Conservation (phyloP, 2,888 invertebrate genomes). For the Endotricha flammealis region DNA sequence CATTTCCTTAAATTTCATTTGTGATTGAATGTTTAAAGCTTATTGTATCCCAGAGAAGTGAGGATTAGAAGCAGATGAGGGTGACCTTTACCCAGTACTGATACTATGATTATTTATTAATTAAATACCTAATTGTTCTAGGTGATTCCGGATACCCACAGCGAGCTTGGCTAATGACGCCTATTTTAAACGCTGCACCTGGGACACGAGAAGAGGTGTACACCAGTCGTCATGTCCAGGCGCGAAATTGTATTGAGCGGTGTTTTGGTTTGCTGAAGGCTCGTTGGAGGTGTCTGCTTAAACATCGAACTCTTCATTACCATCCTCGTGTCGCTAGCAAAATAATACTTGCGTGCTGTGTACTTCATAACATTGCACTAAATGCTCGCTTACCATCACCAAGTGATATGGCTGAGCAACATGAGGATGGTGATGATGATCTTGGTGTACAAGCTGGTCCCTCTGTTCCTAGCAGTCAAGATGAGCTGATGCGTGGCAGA, state of each 20-base stretch:
- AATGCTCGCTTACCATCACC: conserved; percentile 15
- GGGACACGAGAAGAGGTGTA: conserved; percentile 22
- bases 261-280: conserved; percentile 22
- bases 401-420: neutral
- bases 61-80: too few species aligned
- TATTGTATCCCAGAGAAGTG: too few species aligned
- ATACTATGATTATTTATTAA: neutral
- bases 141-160: conserved; percentile 25
- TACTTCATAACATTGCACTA: conserved; percentile 23
- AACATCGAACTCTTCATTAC: conserved; percentile 22
- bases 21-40: too few species aligned
- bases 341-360: conserved; percentile 24
- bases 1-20: too few species aligned
- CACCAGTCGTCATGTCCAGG: conserved; percentile 17
- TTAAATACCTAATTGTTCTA: conserved; percentile 5
- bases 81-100: too few species aligned
- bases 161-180: conserved; percentile 23
- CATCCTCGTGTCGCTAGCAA: conserved; percentile 21
- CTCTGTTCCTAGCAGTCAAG: neutral
- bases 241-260: conserved; percentile 22
- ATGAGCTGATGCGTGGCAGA: conserved; percentile 2
- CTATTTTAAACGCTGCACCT: conserved; percentile 21
- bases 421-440: neutral
- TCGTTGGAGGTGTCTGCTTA: conserved; percentile 24
- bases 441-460: too few species aligned